A percentile compares a stretch with the other conserved stretches of the same genome.
phyloP scores from a whole-genome alignment of 1,140 invertebrate species.

The Sipha flava region DNA sequence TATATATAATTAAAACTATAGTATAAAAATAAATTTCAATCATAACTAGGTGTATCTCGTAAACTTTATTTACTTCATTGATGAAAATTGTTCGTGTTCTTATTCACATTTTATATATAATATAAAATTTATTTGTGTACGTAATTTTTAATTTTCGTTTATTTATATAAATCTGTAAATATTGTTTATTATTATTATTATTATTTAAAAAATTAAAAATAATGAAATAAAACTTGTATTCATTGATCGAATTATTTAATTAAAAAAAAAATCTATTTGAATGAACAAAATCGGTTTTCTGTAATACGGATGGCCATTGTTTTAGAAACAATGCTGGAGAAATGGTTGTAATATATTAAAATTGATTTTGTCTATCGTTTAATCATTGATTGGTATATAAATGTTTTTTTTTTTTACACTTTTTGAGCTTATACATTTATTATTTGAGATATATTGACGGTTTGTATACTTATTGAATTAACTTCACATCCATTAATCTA shows the following conservation, averaged over 20 bases:
- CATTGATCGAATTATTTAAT: not conserved
- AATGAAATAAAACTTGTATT: not conserved
- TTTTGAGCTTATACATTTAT: not conserved
- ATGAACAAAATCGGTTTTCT: not conserved
- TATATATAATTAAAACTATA: no score
- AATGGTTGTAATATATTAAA: not conserved
- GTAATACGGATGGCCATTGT: not conserved
- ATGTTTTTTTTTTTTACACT: not conserved
- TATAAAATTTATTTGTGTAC: no score
- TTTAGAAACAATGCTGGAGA: not conserved
- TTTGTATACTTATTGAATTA: not conserved
- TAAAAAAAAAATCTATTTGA: not conserved
- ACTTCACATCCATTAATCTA: not conserved
- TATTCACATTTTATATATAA: no score
- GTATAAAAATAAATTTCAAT: no score
- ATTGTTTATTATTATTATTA: not conserved
- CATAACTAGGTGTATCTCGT: no score
- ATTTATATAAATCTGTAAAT: not conserved
- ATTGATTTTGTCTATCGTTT: not conserved
- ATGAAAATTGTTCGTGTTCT: no score
- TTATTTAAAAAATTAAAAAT: not conserved
- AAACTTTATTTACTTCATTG: no score
- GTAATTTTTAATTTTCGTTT: no score
- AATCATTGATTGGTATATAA: not conserved
- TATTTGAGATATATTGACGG: not conserved